A percentile compares a stretch with the other conserved stretches of the same genome.
Conservation (phyloP, 2,113 vertebrate species). For the Synodontis membranacea region DNA sequence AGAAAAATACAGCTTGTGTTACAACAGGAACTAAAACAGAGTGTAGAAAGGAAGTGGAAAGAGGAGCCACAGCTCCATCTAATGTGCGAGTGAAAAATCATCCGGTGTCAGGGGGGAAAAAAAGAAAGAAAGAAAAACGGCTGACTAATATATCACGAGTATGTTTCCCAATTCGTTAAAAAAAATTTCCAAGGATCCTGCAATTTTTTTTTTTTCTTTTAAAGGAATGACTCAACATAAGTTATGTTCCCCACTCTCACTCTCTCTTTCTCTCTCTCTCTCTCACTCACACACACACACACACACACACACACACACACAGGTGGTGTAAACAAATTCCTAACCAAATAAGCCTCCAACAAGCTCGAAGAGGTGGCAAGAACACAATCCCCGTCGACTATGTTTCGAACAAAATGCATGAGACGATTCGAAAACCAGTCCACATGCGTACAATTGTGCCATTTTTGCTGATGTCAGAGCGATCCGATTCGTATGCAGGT, state of each 20-base stretch:
- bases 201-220: neutral
- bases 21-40: neutral
- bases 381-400: neutral
- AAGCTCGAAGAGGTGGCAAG: neutral
- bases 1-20: slow-evolving; percentile 10
- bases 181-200: slow-evolving; percentile 5
- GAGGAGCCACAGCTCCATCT: slow-evolving; percentile 56
- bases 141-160: no score
- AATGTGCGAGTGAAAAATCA: slow-evolving; percentile 27
- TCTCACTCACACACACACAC: slow-evolving; percentile 37
- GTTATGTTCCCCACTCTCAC: neutral
- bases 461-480: neutral
- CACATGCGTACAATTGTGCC: neutral
- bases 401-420: neutral
- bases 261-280: neutral
- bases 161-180: neutral
- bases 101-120: neutral
- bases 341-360: slow-evolving; percentile 43
- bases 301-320: slow-evolving; percentile 21
- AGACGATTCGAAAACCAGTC: neutral
- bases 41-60: neutral
- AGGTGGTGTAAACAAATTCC: slow-evolving; percentile 49
- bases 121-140: neutral
- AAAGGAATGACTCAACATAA: slow-evolving; percentile 14
- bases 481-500: neutral